phyloP scores from a whole-genome alignment of 2,888 invertebrate genomes.

The Machimus atricapillus region DNA sequence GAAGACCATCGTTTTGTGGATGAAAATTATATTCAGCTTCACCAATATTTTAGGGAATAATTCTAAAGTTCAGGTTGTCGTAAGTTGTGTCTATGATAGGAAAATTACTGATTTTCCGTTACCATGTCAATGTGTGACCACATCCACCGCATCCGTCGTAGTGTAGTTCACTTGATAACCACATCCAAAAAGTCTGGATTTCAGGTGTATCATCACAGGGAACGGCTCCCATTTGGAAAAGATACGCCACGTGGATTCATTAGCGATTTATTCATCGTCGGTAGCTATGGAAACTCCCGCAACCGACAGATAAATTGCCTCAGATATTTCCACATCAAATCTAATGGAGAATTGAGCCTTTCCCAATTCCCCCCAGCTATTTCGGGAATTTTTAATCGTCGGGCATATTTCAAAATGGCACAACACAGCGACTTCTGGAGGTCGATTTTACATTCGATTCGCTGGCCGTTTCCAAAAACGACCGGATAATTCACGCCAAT shows the following conservation, averaged over 20 bases:
- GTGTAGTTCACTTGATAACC: not conserved
- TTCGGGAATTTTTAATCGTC: not conserved
- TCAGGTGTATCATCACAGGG: not conserved
- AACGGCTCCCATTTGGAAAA: not conserved
- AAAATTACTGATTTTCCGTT: not conserved
- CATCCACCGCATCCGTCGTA: not conserved
- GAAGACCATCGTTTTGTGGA: not conserved
- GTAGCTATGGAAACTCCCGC: not conserved
- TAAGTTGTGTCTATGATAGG: not conserved
- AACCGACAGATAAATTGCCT: not conserved
- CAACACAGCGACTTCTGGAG: not conserved
- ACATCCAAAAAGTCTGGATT: not conserved
- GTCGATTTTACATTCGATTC: not conserved
- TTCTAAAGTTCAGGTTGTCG: not conserved
- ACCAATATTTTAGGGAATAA: not conserved
- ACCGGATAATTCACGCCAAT: not conserved
- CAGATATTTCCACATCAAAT: not conserved
- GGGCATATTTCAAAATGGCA: not conserved
- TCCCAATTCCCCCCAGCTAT: not conserved
- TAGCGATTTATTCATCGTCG: not conserved
- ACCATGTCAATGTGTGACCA: not conserved
- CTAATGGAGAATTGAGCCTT: not conserved
- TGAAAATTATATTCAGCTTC: not conserved
- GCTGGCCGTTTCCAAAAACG: not conserved
- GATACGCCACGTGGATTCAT: not conserved